A percentile compares a stretch with the other conserved stretches of the same genome.
phyloP scores from a whole-genome alignment of 1,140 invertebrate genomes.

The Homarus americanus region DNA sequence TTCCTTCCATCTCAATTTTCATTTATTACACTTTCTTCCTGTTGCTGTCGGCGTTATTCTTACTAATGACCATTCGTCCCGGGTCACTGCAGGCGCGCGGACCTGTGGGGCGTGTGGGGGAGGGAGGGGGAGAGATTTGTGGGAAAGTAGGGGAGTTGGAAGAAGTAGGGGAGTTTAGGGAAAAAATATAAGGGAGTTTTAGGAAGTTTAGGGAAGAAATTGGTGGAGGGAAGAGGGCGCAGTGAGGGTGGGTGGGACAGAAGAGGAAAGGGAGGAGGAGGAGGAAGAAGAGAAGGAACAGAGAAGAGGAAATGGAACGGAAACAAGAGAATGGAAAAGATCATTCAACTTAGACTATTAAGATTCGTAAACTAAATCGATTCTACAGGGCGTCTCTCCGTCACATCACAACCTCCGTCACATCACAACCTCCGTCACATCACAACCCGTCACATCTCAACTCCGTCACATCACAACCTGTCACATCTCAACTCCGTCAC shows the following conservation, averaged over 20 bases:
- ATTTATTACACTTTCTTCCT: conserved; percentile 27
- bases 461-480: no score
- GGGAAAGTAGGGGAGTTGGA: background rate
- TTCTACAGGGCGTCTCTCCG: no score
- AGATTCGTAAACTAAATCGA: no score
- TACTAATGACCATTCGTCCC: conserved; percentile 40
- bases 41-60: conserved; percentile 47
- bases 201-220: background rate
- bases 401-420: no score
- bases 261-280: background rate
- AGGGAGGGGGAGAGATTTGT: background rate
- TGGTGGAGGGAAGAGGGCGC: background rate
- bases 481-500: no score
- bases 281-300: background rate
- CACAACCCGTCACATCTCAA: no score
- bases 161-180: background rate
- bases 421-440: no score
- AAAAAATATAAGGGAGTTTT: background rate
- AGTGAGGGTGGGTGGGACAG: background rate
- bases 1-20: conserved; percentile 58
- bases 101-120: background rate
- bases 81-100: background rate
- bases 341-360: no score
- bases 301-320: background rate
- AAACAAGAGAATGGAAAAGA: no score